Percentiles rank a stretch among this genome's conserved stretches.
Conservation (phyloP, 2,113 vertebrate genomes). For the Otocyon megalotis region DNA sequence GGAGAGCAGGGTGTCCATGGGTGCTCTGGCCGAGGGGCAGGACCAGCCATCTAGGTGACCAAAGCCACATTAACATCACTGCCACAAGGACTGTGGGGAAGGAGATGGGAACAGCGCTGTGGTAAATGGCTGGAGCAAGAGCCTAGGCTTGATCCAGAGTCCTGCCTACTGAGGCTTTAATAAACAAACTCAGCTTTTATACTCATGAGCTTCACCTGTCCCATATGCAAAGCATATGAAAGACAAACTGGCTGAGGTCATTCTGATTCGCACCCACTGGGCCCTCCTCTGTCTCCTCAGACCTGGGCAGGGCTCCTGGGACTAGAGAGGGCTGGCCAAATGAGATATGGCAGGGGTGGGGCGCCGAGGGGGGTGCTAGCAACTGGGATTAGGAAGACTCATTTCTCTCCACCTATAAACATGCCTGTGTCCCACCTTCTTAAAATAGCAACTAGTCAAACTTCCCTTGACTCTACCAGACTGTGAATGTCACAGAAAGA, state of each 20-base stretch:
- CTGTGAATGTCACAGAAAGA: background rate
- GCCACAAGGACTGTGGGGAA: background rate
- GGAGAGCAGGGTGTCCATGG: background rate
- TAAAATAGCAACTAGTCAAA: background rate
- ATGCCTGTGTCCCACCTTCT: background rate
- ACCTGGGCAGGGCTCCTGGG: background rate
- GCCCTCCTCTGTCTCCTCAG: background rate
- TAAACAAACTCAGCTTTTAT: background rate
- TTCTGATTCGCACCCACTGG: background rate
- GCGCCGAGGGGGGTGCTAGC: background rate
- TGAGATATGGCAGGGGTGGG: background rate
- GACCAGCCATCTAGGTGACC: background rate
- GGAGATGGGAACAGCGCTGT: background rate
- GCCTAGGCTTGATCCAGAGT: rapidly evolving
- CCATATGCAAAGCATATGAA: too few relatives aligned
- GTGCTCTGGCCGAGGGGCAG: background rate
- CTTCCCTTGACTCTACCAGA: background rate
- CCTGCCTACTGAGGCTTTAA: background rate
- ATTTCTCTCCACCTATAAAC: background rate
- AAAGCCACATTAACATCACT: background rate
- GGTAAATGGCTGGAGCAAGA: too few relatives aligned
- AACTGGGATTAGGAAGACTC: background rate
- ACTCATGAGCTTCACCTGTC: background rate
- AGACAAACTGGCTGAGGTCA: background rate
- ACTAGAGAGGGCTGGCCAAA: background rate